Evolutionary conservation across 2,888 invertebrate genomes (phyloP), one percentile per base, ranked within the genome.

Genomic region (Drosophila nr. perissopoda): DNA sequence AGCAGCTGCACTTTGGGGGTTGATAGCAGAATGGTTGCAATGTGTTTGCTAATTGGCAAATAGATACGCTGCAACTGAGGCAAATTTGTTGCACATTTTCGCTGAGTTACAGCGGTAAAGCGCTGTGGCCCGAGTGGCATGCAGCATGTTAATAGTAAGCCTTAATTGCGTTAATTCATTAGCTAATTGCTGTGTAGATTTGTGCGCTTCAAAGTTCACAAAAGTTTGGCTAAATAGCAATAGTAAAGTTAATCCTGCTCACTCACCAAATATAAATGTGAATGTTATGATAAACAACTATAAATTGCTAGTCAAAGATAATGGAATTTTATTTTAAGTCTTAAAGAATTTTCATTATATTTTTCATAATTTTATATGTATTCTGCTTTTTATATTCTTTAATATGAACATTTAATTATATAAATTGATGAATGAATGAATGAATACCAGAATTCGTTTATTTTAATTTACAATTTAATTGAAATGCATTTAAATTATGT

Each of bases 11-110:
- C 69, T 54, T 10, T 69, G 27, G 38, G n/a, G 48, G 38, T 57
- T 60, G 63, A 45, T 52, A 38, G 68, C 48, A 45, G 34, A 69
- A 75, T 70, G 54, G 51, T 10, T 13, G 42, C 69, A 78, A 63
- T 69, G 69, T 78, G 78, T 75, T 51, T 48, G 40, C 25, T 54
- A 67, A 61, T 64, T 56, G 49, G 40, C 65, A 18, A 63, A 48
- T 52, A 51, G 68, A 27, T 57, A 56, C 52, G 16, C 11, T 16
- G 40, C 21, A 59, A 54, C 54, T 61, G 53, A 40, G 48, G 56
- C 33, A 21, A 38, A 25, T 18, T 11, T 29, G 29, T 16, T 61
- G 38, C 48, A 25, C 33, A 29, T 33, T 54, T 62, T 56, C 16
- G 42, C 29, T 45, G 34, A 63, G 21, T 21, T 16, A 45, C 34